Evolutionary conservation across 2,113 vertebrate genomes (phyloP).

Genomic region (Mormoops blainvillei): DNA sequence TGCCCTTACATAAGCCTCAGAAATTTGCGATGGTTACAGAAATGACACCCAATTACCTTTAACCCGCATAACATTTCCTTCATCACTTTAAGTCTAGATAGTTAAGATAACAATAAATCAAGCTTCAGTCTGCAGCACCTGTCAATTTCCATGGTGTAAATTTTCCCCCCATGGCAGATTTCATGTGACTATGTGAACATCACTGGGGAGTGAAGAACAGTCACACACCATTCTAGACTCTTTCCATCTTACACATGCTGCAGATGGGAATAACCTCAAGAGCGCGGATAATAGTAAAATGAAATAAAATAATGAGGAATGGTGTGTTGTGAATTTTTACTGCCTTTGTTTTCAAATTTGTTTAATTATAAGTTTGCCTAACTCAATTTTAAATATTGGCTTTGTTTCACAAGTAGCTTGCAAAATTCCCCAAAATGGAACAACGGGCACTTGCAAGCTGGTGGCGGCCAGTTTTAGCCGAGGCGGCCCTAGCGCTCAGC

Average conservation of each 20-base stretch:
- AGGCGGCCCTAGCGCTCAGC: accelerated
- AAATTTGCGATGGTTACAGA: not conserved
- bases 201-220: accelerated
- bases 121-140: not conserved
- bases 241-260: accelerated
- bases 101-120: not conserved
- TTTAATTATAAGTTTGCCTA: not conserved
- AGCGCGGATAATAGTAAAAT: not conserved
- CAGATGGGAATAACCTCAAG: not conserved
- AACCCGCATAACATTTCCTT: not conserved
- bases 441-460: not conserved
- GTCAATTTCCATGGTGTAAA: not conserved
- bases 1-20: not conserved
- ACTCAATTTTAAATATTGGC: not conserved
- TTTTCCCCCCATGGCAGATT: accelerated
- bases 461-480: no score
- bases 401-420: not conserved
- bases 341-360: not conserved
- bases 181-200: accelerated
- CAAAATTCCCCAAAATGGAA: not conserved
- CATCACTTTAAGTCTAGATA: not conserved
- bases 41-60: not conserved
- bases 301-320: not conserved
- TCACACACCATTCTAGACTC: accelerated
- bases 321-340: not conserved